These are phyloP conservation scores for Crocuta crocuta DNA, from an alignment of 2,113 vertebrate genomes.

Conservation along the genomic window DNA sequence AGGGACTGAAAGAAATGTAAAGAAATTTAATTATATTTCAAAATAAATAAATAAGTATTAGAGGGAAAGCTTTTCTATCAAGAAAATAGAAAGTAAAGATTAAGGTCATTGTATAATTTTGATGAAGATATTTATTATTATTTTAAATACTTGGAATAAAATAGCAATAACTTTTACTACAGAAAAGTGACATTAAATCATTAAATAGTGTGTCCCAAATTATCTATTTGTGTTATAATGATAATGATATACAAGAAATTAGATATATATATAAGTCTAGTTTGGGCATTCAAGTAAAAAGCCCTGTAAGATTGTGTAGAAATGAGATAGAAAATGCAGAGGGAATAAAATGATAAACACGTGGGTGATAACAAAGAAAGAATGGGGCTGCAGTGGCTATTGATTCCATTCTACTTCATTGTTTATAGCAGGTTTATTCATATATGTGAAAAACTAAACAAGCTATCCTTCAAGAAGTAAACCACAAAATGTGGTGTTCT, in stretches of 20 bases:
- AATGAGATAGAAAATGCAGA: background rate
- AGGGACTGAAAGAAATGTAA: background rate
- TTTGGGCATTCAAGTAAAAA: background rate
- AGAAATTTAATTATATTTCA: background rate
- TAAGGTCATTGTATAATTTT: background rate
- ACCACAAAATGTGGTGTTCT: background rate
- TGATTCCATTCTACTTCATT: background rate
- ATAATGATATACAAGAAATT: background rate
- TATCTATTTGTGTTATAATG: background rate
- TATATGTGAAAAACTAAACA: background rate
- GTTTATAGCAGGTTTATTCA: background rate
- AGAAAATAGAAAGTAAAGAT: background rate
- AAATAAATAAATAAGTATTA: background rate
- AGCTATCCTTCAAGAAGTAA: background rate
- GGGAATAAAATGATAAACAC: background rate
- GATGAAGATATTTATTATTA: background rate
- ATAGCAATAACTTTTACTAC: background rate
- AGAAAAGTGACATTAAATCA: background rate
- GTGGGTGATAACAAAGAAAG: background rate
- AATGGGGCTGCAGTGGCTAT: background rate
- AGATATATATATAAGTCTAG: background rate
- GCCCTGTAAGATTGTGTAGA: background rate
- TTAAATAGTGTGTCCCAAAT: background rate
- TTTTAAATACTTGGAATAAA: background rate
- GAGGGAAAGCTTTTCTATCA: background rate